Evolutionary conservation across 2,888 invertebrate genomes (phyloP).

Genomic region (Drosophila sordidula): DNA sequence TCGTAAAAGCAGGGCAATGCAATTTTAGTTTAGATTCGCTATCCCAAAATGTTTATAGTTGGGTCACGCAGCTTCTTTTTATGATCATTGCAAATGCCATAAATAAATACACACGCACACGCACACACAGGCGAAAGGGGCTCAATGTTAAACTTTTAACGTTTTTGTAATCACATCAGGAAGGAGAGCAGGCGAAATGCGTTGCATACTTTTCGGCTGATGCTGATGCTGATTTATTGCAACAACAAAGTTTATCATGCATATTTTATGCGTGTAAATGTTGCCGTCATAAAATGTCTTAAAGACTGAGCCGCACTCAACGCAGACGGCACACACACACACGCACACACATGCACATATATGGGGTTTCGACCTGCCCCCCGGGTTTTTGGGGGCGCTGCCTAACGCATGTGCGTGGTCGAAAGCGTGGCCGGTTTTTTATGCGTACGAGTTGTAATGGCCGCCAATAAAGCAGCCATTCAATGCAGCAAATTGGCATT

Average conservation of each 20-base stretch:
- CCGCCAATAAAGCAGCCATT: slow-evolving; percentile 76
- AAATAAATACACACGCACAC: slow-evolving; percentile 38
- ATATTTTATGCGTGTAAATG: slow-evolving; percentile 82
- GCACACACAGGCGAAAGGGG: slow-evolving; percentile 13
- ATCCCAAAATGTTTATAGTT: slow-evolving; percentile 56
- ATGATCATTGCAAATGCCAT: slow-evolving; percentile 52
- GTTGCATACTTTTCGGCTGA: slow-evolving; percentile 56
- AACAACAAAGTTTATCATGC: slow-evolving; percentile 81
- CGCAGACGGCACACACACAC: slow-evolving; percentile 1
- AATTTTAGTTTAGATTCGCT: slow-evolving; percentile 57
- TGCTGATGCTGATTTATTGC: slow-evolving; percentile 74
- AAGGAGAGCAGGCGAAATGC: slow-evolving; percentile 21
- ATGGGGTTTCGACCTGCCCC: neutral
- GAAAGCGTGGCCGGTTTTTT: slow-evolving; percentile 62
- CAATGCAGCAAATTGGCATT: slow-evolving; percentile 79
- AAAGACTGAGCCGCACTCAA: slow-evolving; percentile 41
- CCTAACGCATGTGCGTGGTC: slow-evolving; percentile 47
- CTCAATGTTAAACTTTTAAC: slow-evolving; percentile 69
- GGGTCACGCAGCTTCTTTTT: slow-evolving; percentile 62
- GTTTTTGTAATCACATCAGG: slow-evolving; percentile 78
- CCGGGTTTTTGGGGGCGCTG: neutral
- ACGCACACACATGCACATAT: slow-evolving; percentile 11
- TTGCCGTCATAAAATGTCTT: slow-evolving; percentile 76
- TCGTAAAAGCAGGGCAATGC: slow-evolving; percentile 44
- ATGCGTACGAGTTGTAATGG: slow-evolving; percentile 79